Base-by-base conservation (phyloP, 2,888 invertebrate species). In the Rotaria magnacalcarata region DNA sequence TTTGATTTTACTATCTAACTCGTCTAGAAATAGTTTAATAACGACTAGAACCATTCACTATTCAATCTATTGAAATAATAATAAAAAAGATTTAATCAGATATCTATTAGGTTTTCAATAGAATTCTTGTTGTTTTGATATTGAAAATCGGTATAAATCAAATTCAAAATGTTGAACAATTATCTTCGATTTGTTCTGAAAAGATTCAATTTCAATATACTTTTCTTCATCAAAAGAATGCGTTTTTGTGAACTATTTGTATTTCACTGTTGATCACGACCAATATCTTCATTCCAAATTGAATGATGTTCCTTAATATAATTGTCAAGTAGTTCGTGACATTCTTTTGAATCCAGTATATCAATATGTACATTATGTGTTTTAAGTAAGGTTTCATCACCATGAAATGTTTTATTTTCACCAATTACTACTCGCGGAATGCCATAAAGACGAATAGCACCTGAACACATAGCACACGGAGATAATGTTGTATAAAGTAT, bases 211-310 rank as follows among this genome's bases (percentile, higher is more conserved):
- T 56, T 21, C 7, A 24, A 56, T 56, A 21, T 7, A 8, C 8
- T 24, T 21, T 24, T 56, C 8, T 56, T 24, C 24, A 10, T 24
- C 14, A 24, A 24, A 3, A 19, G 27, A 60, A 60, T n/a, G n/a
- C 11, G 10, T 27, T 67, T 0, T 16, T 67, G 27, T 67, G 50
- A 50, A 0, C 0, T 34, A 16, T 19, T 67, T 10, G 10, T 21
- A 54, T 54, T 54, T 34, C 19, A 34, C 16, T 67, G 4, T 16
- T 34, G 2, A 19, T 34, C 19, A 41, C 27, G 43, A 43, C 80
- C 80, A n/a, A 80, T 80, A 80, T 80, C 80, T 80, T 80, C 80
- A 24, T 80, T 11, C 80, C 80, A 80, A n/a, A 24, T 43, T 7
- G 43, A n/a, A 11, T 7, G 47, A n/a, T 80, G 47, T 21, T 43